Conservation (phyloP, 2,888 invertebrate species). For the Nomada fucata region DNA sequence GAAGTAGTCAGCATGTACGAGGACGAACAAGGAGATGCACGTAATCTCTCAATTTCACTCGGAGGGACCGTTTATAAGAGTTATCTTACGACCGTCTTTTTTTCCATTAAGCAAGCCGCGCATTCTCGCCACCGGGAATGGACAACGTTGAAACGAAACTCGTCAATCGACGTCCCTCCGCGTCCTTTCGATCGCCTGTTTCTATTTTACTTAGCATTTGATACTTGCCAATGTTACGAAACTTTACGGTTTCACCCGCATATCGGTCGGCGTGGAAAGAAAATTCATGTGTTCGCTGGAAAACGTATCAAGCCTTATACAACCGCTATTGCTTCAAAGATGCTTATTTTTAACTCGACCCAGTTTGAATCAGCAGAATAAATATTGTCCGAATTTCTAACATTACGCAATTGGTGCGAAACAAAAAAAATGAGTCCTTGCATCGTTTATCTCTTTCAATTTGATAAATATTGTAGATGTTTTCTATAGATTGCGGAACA, state of each 20-base stretch:
- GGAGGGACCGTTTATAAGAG: conserved; percentile 47
- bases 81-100: conserved; percentile 51
- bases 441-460: too few relatives aligned
- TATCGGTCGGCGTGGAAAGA: conserved; percentile 8
- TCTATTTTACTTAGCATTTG: conserved; percentile 50
- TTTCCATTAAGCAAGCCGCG: conserved; percentile 18
- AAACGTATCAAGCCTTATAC: conserved; percentile 3
- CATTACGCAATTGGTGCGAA: too few relatives aligned
- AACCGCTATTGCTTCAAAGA: background rate
- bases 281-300: conserved; percentile 29
- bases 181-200: conserved; percentile 46
- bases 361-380: too few relatives aligned
- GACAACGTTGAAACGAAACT: conserved; percentile 63
- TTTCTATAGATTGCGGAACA: too few relatives aligned
- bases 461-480: too few relatives aligned
- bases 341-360: background rate
- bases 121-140: conserved; percentile 62
- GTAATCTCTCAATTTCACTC: conserved; percentile 70
- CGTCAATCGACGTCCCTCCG: conserved; percentile 59
- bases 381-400: too few relatives aligned
- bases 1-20: conserved; percentile 50
- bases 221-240: conserved; percentile 47
- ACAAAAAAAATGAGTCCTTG: too few relatives aligned
- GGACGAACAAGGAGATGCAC: conserved; percentile 68
- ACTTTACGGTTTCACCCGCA: conserved; percentile 42